Base-by-base conservation (phyloP, 1,140 invertebrate species). In the Spodoptera litura region DNA sequence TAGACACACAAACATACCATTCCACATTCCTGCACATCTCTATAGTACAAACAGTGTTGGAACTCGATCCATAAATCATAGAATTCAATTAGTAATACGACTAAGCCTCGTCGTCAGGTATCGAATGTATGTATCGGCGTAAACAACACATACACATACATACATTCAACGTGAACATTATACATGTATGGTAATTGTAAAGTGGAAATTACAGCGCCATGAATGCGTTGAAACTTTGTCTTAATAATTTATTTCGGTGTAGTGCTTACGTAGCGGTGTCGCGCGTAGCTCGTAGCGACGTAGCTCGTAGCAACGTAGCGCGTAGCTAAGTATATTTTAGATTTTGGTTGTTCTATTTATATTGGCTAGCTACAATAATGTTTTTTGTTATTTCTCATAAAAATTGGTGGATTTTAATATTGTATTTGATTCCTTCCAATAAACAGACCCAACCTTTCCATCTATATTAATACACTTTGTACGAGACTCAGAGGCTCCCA, bases 11-110 rank as follows among this genome's bases (percentile, higher is more conserved):
- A 13, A 49, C 15, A 73, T 49, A 8, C 31, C 5, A 59, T 20
- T 59, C 11, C 38, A 58, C 35, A 61, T 15, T 38, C 15, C 1
- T n/a, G 58, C 27, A 51, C 35, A 27, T 64, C 35, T 20, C 38
- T 78, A 64, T 82, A 78, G 78, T 68, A 70, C 73, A 51, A 79
- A 64, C 53, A 85, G 74, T 66, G 62, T 62, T 74, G 76, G 49
- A 55, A 71, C 59, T 44, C 27, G 51, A 78, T 81, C 82, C 77
- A 85, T 85, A 85, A 85, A 83, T 83, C 81, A 85, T 83, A 80
- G 80, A 79, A 85, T 83, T 83, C 81, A 85, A 85, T 85, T 85
- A 85, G 81, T 66, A 79, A 77, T 58, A 38, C 51, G 55, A 79
- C 77, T 76, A 70, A 76, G 72, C 81, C 52, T 31, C 8, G 53